Percentiles rank a stretch among this genome's conserved stretches.
Evolutionary conservation across 2,888 invertebrate genomes (phyloP).

Genomic region (Dione vanillae): DNA sequence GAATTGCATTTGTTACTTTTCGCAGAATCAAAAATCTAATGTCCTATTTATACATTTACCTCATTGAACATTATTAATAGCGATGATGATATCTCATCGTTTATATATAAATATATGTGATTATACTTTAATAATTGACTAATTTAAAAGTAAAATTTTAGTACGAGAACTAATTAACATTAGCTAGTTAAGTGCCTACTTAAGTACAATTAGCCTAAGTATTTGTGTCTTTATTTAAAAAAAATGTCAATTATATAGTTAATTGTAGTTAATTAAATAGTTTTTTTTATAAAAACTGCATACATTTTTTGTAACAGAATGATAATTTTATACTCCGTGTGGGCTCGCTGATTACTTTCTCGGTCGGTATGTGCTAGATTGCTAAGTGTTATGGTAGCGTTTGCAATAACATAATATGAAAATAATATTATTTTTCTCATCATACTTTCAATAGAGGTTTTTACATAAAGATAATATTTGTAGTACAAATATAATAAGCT

Average conservation of each 20-base stretch:
- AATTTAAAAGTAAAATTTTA: slow-evolving; percentile 1
- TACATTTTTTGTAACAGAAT: slow-evolving; percentile 31
- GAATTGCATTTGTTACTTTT: not conserved
- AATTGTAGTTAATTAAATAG: not conserved
- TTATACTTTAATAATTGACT: not conserved
- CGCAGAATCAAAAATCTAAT: not conserved
- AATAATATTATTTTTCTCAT: not conserved
- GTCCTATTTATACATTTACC: not conserved
- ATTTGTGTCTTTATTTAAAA: not conserved
- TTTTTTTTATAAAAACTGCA: not conserved
- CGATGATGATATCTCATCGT: not conserved
- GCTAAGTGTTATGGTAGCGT: slow-evolving; percentile 55
- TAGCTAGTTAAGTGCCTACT: not conserved
- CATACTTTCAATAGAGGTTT: too few relatives aligned
- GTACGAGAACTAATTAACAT: not conserved
- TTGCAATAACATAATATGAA: slow-evolving; percentile 46
- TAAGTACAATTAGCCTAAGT: not conserved
- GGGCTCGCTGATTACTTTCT: slow-evolving; percentile 63
- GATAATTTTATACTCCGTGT: slow-evolving; percentile 46
- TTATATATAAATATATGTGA: not conserved
- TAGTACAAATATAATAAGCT: too few relatives aligned
- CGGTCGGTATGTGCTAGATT: slow-evolving; percentile 62
- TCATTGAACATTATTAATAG: slow-evolving; percentile 7
- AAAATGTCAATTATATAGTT: not conserved
- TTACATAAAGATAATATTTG: too few relatives aligned